Evolutionary conservation across 2,797 vertebrate genomes (phyloP), one percentile per base, ranked within the genome.

Genomic region (Poliocrania exsul): DNA sequence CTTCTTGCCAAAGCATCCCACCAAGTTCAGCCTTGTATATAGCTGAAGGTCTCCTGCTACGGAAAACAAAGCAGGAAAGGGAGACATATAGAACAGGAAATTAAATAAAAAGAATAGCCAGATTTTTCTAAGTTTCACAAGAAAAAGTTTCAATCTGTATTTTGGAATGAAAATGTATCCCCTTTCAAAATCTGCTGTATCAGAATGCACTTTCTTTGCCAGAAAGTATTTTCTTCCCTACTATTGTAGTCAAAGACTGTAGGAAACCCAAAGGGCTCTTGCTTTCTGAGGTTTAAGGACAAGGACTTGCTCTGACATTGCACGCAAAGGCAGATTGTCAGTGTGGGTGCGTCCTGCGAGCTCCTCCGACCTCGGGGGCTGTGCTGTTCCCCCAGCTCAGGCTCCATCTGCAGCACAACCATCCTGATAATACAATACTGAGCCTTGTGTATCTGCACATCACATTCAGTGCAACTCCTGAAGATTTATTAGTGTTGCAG

Each of bases 391-490:
- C 33, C 67, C 37, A 62, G 71, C 71, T 46, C 33, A 6, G 58
- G 21, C 53, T 80, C 28, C 23, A 7, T 4, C 44, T 33, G 11
- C 75, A 53, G 64, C 82, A 51, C 64, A 33, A 5, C 33, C 1
- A 0, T 2, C 28, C 25, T 3, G 5, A 23, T 56, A 38, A 11
- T 2, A 1, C 65, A 35, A 10, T 2, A 1, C 69, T 2, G 18
- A 54, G 67, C 2, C 38, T 67, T 16, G 50, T 1, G 7, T 62
- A 50, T 54, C 81, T 58, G 61, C 81, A 38, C 65, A 51, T 13
- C 57, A 5, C 69, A 4, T 5, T 28, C 5, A 50, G 25, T 0
- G 1, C 86, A 54, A 16, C 67, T 82, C 87, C 28, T 1, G 21
- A 65, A 74, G 51, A 5, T 72, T 75, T 53, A 38, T 61, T 57